These are phyloP conservation scores for Tupaia tana DNA, from an alignment of 2,113 vertebrate species.

Conservation along the genomic window DNA sequence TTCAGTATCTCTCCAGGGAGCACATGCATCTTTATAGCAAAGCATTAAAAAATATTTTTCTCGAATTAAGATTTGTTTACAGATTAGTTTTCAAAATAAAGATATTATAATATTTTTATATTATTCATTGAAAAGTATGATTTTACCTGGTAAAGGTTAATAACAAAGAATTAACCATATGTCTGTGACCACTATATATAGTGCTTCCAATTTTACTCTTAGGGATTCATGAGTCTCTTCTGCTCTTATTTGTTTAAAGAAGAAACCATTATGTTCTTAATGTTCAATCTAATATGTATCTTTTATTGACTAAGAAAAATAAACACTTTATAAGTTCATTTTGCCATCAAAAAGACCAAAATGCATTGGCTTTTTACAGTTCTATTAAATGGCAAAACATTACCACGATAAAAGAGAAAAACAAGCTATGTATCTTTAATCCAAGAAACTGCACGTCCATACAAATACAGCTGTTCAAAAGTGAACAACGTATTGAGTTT, in stretches of 20 bases:
- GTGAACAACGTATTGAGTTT: neutral
- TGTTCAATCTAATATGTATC: neutral
- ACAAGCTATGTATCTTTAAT: neutral
- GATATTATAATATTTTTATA: neutral
- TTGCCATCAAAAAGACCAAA: neutral
- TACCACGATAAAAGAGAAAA: neutral
- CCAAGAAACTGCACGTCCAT: neutral
- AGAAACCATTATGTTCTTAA: neutral
- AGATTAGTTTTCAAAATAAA: neutral
- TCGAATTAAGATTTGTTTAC: neutral
- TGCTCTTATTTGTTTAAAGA: neutral
- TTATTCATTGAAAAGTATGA: neutral
- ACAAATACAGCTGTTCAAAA: neutral
- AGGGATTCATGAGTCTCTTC: neutral
- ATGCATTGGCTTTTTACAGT: neutral
- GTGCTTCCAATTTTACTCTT: neutral
- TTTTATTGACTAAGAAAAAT: neutral
- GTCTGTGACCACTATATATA: neutral
- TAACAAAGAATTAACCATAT: neutral
- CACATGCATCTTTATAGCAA: too few species aligned
- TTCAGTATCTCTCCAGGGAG: too few species aligned
- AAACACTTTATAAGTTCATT: conserved; percentile 50
- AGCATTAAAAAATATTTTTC: neutral
- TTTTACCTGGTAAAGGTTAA: neutral
- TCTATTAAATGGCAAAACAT: conserved; percentile 51